Evolutionary conservation across 2,888 invertebrate species (phyloP), one percentile per base, ranked within the genome.

Genomic region (Amblyjoppa proteus): DNA sequence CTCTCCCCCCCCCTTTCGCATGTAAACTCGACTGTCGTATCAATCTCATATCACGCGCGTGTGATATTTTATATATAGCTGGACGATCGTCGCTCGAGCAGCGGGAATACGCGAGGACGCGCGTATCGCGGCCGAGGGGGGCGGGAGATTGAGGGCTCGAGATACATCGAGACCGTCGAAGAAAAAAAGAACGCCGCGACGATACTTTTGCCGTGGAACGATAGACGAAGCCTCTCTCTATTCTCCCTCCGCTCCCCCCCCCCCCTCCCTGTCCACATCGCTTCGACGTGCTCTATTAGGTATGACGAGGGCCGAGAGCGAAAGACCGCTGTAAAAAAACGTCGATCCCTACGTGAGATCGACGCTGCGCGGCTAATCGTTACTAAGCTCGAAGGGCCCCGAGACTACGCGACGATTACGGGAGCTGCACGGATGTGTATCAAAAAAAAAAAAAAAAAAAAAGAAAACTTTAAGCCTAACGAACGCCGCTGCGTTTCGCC

Each of bases 11-110:
- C 58, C 58, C 28, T 28, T 61, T 61, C 16, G 25, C 45, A 45
- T 41, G n/a, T 74, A 61, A 74, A 28, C 9, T 58, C 58, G 74
- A 68, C 66, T 75, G 45, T 81, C 76, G 76, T 76, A 74, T 83
- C 77, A 78, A 41, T 68, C 77, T 78, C 71, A 49, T 83, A 80
- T 76, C 80, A 56, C 45, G 83, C 75, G 61, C 49, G 64, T 34
- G 64, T 79, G 64, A 75, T 56, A 13, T 31, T 75, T n/a, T 34
- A 56, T 31, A 45, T 34, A n/a, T 34, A n/a, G 49, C 51, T 61
- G 56, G 9, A 25, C 16, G 58, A 74, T 45, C 38, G 73, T 58
- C 73, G 73, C 73, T 74, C 45, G 31, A 61, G 58, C 4, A 75
- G 20, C 11, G 49, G 28, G 49, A 61, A 38, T 58, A 28, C 13